Conservation (phyloP, 1,140 invertebrate species). For the Drosophila parabipectinata region DNA sequence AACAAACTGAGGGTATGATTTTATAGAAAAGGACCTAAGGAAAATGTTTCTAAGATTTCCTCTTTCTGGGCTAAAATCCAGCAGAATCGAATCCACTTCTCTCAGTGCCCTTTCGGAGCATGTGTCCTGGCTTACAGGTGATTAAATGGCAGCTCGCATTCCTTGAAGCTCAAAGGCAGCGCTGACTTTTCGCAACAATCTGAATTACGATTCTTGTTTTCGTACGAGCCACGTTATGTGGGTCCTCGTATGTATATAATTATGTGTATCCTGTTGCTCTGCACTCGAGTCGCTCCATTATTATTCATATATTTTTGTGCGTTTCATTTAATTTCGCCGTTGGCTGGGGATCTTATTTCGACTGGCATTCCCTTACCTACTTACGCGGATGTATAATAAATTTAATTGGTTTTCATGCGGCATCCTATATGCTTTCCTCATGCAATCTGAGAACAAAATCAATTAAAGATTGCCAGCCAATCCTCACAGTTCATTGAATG, state of each 20-base stretch:
- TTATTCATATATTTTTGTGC: conserved; percentile 62
- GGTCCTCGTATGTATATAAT: too few relatives aligned
- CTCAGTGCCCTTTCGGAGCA: conserved; percentile 14
- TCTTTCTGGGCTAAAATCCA: too few relatives aligned
- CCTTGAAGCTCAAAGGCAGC: conserved; percentile 48
- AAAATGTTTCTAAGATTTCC: too few relatives aligned
- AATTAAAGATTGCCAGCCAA: conserved; percentile 57
- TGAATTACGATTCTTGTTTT: conserved; percentile 33
- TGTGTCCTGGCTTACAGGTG: conserved; percentile 61
- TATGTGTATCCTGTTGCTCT: not conserved
- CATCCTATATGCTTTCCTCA: conserved; percentile 35
- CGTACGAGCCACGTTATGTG: conserved; percentile 10
- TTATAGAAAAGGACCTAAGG: too few relatives aligned
- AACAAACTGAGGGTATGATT: too few relatives aligned
- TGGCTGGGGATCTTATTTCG: conserved; percentile 12
- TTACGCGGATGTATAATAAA: conserved; percentile 57
- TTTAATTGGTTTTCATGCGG: conserved; percentile 59
- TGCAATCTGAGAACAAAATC: conserved; percentile 51
- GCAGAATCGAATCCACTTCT: not conserved
- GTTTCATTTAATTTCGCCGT: conserved; percentile 58
- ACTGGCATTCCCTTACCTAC: not conserved
- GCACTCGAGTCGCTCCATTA: conserved; percentile 32
- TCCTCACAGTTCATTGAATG: conserved; percentile 38
- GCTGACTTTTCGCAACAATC: conserved; percentile 64
- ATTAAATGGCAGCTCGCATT: conserved; percentile 57